Conservation (phyloP, 2,888 invertebrate genomes). For the Mechanitis messenoides region DNA sequence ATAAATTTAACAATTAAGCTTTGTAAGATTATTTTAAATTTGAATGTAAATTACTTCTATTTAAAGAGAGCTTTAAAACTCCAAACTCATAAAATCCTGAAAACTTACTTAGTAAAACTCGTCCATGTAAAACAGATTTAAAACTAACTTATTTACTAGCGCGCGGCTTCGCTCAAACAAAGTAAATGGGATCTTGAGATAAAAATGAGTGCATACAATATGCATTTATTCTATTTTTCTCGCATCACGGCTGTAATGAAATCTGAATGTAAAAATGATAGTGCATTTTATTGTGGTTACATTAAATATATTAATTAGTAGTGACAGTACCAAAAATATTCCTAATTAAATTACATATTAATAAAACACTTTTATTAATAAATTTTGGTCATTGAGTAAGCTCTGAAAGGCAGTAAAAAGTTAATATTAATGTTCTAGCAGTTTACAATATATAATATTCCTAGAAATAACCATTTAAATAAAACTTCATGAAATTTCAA, state of each 20-base stretch:
- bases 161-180: conserved; percentile 3
- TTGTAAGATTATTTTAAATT: neutral
- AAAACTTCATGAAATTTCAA: no score
- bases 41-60: neutral
- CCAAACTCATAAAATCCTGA: neutral
- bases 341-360: neutral
- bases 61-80: neutral
- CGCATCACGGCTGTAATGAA: neutral
- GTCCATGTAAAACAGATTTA: conserved; percentile 12
- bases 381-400: no score
- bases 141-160: conserved; percentile 17
- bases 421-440: no score
- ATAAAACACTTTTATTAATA: no score
- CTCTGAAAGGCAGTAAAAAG: no score
- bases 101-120: conserved; percentile 13
- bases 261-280: neutral
- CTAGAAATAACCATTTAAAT: no score
- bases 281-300: neutral
- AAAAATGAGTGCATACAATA: conserved; percentile 2
- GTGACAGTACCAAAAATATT: no score
- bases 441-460: no score
- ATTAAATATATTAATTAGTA: neutral
- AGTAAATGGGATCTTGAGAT: conserved; percentile 3
- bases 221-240: conserved; percentile 1
- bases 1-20: no score